Conservation (phyloP, 1,140 invertebrate species). For the Orchestia grillus region DNA sequence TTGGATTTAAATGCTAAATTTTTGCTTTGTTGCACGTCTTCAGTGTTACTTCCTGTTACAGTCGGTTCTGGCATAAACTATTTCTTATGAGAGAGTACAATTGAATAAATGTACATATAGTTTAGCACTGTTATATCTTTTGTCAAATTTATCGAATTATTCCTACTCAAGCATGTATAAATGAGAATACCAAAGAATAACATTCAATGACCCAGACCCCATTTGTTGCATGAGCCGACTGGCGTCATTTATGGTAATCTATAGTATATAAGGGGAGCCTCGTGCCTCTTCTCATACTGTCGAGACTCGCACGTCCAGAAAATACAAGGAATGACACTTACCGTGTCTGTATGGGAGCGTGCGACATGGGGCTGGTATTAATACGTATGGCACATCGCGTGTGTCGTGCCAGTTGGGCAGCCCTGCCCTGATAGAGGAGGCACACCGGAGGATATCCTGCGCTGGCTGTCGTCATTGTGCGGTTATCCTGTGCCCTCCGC, state of each 20-base stretch:
- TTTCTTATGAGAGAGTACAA: too few species aligned
- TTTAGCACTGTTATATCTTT: too few species aligned
- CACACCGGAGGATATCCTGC: not conserved
- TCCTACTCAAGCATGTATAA: not conserved
- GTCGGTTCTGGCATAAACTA: too few species aligned
- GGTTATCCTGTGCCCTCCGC: not conserved
- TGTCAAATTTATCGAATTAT: too few species aligned
- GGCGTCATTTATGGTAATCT: too few species aligned
- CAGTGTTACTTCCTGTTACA: too few species aligned
- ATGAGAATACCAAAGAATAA: not conserved
- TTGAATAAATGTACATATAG: too few species aligned
- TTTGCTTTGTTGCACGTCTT: too few species aligned
- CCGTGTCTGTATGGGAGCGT: not conserved
- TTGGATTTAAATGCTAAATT: too few species aligned
- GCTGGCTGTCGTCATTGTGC: not conserved
- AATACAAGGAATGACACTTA: not conserved
- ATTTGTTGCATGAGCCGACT: not conserved
- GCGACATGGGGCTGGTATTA: not conserved
- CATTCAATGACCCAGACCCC: not conserved
- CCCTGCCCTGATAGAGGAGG: not conserved
- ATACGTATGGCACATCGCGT: not conserved
- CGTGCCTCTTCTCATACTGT: not conserved
- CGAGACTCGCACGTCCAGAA: not conserved
- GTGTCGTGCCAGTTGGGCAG: not conserved
- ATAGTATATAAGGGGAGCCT: too few species aligned